Evolutionary conservation across 2,888 invertebrate species (phyloP).

Genomic region (Leptothorax acervorum): DNA sequence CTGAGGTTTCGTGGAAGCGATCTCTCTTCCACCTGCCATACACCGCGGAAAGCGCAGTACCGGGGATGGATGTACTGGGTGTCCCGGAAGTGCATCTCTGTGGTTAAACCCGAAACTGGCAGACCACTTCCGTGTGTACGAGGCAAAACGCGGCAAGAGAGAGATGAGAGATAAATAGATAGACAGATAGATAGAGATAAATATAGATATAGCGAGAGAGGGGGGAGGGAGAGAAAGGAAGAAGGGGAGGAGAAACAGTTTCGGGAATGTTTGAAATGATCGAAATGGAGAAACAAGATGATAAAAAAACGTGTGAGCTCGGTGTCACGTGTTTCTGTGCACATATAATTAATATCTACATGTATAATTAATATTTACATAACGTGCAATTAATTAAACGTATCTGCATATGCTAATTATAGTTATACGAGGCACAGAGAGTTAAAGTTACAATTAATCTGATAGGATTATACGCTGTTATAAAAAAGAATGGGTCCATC

Average conservation of each 20-base stretch:
- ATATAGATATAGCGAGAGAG: background rate
- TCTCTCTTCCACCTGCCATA: constrained; percentile 75
- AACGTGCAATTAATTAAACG: constrained; percentile 26
- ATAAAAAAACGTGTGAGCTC: background rate
- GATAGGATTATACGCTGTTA: background rate
- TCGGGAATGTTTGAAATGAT: constrained; percentile 11
- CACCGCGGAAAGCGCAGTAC: constrained; percentile 60
- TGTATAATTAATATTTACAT: constrained; percentile 37
- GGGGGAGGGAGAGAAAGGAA: background rate
- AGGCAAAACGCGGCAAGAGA: background rate
- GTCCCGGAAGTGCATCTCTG: constrained; percentile 72
- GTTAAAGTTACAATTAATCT: constrained; percentile 33
- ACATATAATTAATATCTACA: constrained; percentile 16
- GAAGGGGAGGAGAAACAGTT: background rate
- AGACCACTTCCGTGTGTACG: constrained; percentile 40
- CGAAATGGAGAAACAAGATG: background rate
- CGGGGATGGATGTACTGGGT: constrained; percentile 72
- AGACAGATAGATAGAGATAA: too few species aligned
- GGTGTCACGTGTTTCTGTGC: background rate
- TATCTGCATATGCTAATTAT: constrained; percentile 35
- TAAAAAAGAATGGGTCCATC: constrained; percentile 1
- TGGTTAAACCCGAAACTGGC: constrained; percentile 52
- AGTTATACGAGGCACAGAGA: background rate
- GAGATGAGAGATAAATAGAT: background rate
- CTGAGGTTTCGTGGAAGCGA: constrained; percentile 81